These are phyloP conservation scores for Todiramphus chloris DNA, from an alignment of 2,113 vertebrate species.

Conservation along the genomic window DNA sequence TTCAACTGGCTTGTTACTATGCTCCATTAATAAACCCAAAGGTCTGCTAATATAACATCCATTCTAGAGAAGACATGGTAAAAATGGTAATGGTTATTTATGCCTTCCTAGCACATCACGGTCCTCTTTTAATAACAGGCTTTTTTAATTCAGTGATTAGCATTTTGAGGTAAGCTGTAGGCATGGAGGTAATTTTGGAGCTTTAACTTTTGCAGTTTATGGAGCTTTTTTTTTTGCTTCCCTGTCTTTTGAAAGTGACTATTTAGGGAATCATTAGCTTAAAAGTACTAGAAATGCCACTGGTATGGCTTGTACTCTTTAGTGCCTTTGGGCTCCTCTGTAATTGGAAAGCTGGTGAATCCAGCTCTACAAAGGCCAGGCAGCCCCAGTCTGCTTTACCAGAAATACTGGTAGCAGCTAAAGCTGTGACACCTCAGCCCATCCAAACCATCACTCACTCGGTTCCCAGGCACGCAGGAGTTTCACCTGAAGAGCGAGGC, in stretches of 20 bases:
- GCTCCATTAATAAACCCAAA: background rate
- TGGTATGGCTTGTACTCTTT: background rate
- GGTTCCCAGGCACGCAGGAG: background rate
- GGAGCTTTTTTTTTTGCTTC: background rate
- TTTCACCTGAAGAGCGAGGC: background rate
- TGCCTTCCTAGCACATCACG: background rate
- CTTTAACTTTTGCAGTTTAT: background rate
- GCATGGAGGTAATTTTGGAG: background rate
- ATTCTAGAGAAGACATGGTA: background rate
- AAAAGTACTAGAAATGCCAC: background rate
- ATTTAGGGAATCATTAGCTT: constrained; percentile 3
- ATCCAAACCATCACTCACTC: background rate
- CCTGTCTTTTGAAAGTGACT: background rate
- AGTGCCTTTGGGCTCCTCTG: background rate
- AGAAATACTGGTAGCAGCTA: background rate
- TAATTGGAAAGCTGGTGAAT: background rate
- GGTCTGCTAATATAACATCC: background rate
- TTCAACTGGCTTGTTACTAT: background rate
- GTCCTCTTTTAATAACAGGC: background rate
- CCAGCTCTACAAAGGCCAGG: background rate
- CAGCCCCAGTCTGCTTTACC: background rate
- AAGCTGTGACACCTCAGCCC: background rate
- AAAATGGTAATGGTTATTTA: background rate
- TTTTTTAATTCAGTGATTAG: background rate
- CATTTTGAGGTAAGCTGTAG: background rate